Evolutionary conservation across 1,140 invertebrate genomes (phyloP), one percentile per base, ranked within the genome.

Genomic region (Telenomus remus): DNA sequence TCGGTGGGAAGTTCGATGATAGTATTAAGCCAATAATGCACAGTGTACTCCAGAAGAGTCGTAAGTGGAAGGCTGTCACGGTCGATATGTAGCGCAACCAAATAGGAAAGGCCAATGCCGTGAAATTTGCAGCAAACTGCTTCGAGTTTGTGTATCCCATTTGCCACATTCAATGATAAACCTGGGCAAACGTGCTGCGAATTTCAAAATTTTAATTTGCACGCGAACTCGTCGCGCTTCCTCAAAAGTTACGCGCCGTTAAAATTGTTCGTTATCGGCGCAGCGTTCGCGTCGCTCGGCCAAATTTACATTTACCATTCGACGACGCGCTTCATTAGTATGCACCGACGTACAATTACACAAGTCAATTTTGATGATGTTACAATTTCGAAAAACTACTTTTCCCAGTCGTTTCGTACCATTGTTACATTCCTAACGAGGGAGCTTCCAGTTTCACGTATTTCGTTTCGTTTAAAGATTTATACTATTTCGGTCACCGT

Each of bases 11-110:
- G 64, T 78, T 78, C 46, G 60, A 73, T 69, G 59, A 69, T 69
- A 59, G 19, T 64, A 73, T 65, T 72, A 78, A 78, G 64, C 75
- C 69, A 78, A 78, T 78, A 73, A 65, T 65, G 75, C 59, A 72
- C 53, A 69, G 49, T 61, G 49, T 72, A 66, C 49, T 59, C 57
- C 60, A 55, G 59, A 72, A 69, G 75, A 70, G 65, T 73, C 61
- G 59, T 78, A 78, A 73, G 70, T 78, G 65, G 76, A 51, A 73
- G 56, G 60, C 60, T 78, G 76, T 78, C 76, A 73, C 60, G 76
- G 60, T 73, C 70, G 65, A 73, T 78, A 73, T 73, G 61, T 56
- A 61, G 60, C 19, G 46, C 60, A 73, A 54, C 64, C 48, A 73
- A 70, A 66, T 78, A 70, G 43, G 54, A 14, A 60, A 54, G 60